Evolutionary conservation across 1,140 invertebrate species (phyloP).

Genomic region (Zophobas atratus): DNA sequence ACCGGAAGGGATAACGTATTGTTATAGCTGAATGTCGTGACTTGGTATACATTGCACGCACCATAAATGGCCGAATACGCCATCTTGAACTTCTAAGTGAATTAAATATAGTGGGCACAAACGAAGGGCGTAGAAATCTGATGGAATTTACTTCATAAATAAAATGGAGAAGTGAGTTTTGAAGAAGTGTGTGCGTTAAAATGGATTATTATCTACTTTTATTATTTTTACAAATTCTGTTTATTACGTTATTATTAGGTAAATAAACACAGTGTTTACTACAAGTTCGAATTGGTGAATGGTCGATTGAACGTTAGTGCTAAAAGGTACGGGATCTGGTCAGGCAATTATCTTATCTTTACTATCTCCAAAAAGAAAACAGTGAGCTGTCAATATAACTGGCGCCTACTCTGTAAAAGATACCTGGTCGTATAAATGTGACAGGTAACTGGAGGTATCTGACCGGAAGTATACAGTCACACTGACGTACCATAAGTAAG

Average conservation of each 20-base stretch:
- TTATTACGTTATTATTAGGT: neutral
- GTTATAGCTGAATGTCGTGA: conserved; percentile 55
- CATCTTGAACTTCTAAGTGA: conserved; percentile 50
- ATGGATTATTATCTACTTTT: too few relatives aligned
- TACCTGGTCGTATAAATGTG: conserved; percentile 15
- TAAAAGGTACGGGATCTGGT: conserved; percentile 29
- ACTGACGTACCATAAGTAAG: conserved; percentile 7
- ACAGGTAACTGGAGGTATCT: conserved; percentile 40
- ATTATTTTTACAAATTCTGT: too few relatives aligned
- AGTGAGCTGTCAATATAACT: conserved; percentile 38
- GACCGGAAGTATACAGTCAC: conserved; percentile 35
- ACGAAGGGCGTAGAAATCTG: conserved; percentile 39
- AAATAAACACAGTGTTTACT: conserved; percentile 5
- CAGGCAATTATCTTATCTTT: conserved; percentile 28
- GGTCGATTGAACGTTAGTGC: conserved; percentile 7
- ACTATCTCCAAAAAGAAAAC: conserved; percentile 32
- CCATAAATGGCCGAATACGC: conserved; percentile 48
- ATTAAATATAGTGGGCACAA: conserved; percentile 25
- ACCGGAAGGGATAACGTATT: conserved; percentile 53
- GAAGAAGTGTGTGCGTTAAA: conserved; percentile 4
- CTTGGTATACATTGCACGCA: conserved; percentile 48
- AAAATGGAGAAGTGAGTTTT: conserved; percentile 4
- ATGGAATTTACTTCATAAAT: conserved; percentile 32
- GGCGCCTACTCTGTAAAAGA: conserved; percentile 36
- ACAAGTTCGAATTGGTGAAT: neutral